These are phyloP conservation scores for Herpetotheres cachinnans DNA, from an alignment of 2,113 vertebrate genomes.

Conservation along the genomic window DNA sequence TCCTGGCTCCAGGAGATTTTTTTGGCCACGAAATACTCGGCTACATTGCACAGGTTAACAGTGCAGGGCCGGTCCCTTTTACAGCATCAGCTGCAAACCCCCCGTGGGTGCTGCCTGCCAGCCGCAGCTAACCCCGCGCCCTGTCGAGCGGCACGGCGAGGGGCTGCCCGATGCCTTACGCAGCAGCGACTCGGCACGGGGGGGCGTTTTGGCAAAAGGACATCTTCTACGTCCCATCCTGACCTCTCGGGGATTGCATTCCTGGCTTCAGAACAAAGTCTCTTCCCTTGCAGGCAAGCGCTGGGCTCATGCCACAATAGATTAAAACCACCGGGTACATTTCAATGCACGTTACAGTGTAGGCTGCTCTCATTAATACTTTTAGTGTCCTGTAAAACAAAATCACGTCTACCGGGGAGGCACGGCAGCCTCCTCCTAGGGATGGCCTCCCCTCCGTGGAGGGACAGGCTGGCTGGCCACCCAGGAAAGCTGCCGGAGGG, in stretches of 20 bases:
- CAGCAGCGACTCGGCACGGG: rapidly evolving
- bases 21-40: not conserved
- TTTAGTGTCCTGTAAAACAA: not conserved
- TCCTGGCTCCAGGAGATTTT: not conserved
- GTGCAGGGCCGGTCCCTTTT: not conserved
- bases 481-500: not conserved
- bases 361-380: not conserved
- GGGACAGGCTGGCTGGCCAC: not conserved
- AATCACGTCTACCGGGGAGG: not conserved
- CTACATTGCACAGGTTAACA: not conserved
- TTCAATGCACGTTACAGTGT: not conserved
- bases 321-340: not conserved
- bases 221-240: not conserved
- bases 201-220: not conserved
- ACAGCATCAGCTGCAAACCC: not conserved
- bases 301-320: not conserved
- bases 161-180: not conserved
- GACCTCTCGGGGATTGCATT: not conserved
- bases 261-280: not conserved
- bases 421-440: not conserved
- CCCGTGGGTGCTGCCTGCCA: rapidly evolving
- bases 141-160: not conserved
- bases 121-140: not conserved
- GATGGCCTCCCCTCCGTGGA: rapidly evolving
- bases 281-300: not conserved